phyloP scores from a whole-genome alignment of 2,797 vertebrate genomes.

The Gallinago nigripennis region DNA sequence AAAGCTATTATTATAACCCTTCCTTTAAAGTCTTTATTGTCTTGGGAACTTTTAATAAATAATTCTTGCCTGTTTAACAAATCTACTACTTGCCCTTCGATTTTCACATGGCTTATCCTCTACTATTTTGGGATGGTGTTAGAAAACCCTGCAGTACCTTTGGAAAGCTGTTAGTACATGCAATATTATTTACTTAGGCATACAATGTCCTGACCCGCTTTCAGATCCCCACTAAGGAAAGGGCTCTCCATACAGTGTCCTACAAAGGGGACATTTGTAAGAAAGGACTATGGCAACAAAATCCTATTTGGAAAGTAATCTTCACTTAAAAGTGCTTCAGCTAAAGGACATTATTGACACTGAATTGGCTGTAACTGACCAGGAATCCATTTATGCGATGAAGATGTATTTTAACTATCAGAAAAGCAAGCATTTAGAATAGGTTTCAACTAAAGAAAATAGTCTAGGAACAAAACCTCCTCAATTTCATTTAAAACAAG shows the following conservation, averaged over 20 bases:
- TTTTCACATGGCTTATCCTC: background rate
- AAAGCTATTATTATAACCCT: background rate
- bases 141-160: background rate
- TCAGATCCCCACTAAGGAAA: background rate
- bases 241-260: background rate
- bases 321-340: conserved; percentile 4
- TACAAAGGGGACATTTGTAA: background rate
- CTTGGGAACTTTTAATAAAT: conserved; percentile 2
- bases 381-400: background rate
- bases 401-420: conserved; percentile 1
- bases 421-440: background rate
- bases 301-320: background rate
- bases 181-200: background rate
- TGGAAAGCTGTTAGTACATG: background rate
- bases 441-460: background rate
- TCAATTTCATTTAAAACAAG: background rate
- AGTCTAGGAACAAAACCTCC: background rate
- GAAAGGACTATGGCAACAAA: conserved; percentile 16
- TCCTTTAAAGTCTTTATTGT: background rate
- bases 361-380: background rate
- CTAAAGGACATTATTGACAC: background rate
- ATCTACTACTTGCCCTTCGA: background rate
- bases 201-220: background rate
- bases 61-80: background rate
- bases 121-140: background rate